Percentiles rank a stretch among this genome's conserved stretches.
Evolutionary conservation across 2,113 vertebrate species (phyloP).

Genomic region (Chelonoidis abingdonii): DNA sequence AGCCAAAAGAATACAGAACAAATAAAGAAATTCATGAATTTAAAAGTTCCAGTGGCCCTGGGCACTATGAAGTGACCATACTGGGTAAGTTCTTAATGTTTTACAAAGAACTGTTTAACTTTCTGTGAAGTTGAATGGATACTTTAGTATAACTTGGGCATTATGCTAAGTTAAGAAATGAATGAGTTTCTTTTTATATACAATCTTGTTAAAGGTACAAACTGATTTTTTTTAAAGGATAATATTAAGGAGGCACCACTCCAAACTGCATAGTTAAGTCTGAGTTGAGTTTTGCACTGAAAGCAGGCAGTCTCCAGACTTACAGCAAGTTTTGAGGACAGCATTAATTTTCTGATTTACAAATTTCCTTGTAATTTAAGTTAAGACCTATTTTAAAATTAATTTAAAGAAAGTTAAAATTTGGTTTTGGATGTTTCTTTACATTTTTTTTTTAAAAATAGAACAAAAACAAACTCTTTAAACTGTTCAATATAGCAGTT

Average conservation of each 20-base stretch:
- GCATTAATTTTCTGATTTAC: neutral
- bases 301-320: neutral
- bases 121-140: neutral
- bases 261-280: neutral
- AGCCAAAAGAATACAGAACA: constrained; percentile 50
- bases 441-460: neutral
- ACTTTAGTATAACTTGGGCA: neutral
- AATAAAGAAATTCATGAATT: constrained; percentile 44
- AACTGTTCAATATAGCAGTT: neutral
- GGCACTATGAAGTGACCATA: constrained; percentile 88
- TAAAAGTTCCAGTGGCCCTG: constrained; percentile 70
- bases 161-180: too few species aligned
- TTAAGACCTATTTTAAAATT: neutral
- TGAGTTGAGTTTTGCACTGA: neutral
- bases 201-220: neutral
- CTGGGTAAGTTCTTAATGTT: constrained; percentile 79
- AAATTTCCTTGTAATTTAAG: neutral
- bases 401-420: neutral
- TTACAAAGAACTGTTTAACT: neutral
- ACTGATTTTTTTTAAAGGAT: neutral
- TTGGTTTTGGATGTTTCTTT: neutral
- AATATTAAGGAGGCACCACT: neutral
- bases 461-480: neutral
- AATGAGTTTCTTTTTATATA: neutral
- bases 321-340: neutral